Evolutionary conservation across 2,113 vertebrate species (phyloP), one percentile per base, ranked within the genome.

Genomic region (Ranitomeya imitator): DNA sequence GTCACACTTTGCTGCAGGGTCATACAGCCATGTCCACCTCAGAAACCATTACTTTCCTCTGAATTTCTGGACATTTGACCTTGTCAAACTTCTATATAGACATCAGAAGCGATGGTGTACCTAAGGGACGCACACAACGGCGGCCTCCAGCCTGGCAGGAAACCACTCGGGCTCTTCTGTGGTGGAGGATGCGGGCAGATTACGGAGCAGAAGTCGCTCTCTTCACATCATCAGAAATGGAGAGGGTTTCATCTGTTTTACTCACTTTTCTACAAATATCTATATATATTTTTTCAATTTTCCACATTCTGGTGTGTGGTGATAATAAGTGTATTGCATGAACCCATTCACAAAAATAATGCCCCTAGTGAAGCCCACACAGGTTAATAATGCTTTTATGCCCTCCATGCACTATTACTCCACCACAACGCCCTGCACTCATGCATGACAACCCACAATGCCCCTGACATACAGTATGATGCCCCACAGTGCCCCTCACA

Each of bases 61-160:
- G 67, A 74, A 89, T 86, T 90, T 88, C 86, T 82, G 61, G 85
- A 89, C 86, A 89, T 79, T 69, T 90, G 91, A 91, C 91, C 90
- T 74, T 90, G 90, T 91, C 91, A 92, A 88, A 80, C 55, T 54
- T 89, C 71, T 89, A 90, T 90, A 89, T 85, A 90, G 90, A 89
- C 88, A 89, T 77, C 86, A 90, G 51, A 54, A n/a, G 6, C 19
- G 16, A 0, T 4, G 11, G 61, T 8, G 60, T 19, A 31, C 79
- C 59, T 31, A 45, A 16, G 60, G 31, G 80, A 82, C 15, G 3
- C 15, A 21, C 57, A 23, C 52, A 13, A 0, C 37, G 16, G 57
- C 10, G 79, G 80, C 54, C 59, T 51, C 18, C 59, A 21, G 65
- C 15, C 15, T 16, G 1, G 60, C 79, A 19, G 55, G 7, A 65